Base-by-base conservation (phyloP, 2,113 vertebrate species). In the Onychostoma macrolepis region DNA sequence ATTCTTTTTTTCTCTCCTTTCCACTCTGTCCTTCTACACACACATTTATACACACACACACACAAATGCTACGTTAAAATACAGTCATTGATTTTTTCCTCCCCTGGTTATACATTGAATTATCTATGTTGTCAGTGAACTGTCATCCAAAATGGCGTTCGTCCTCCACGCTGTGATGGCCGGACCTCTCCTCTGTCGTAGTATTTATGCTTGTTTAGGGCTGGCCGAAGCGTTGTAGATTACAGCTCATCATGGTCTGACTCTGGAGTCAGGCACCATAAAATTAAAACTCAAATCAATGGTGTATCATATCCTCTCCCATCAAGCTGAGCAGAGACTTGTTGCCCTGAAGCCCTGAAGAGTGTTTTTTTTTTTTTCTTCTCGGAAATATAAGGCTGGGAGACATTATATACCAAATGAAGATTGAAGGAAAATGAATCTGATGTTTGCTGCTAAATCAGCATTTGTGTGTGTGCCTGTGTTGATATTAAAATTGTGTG, bases 211-310 rank as follows among this genome's bases (percentile, higher is more conserved):
- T 88, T 83, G 91, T 91, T 93, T 93, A 94, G 92, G 86, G 90
- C 89, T 90, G 92, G 92, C 87, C 87, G 84, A 93, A 91, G 87
- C 86, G 56, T 77, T 90, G 93, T 94, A 93, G 94, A 93, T 95
- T 94, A 92, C 91, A 93, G 89, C 80, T 89, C 91, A 90, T 93
- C 91, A 90, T 88, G 72, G 63, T 88, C 90, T 88, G 90, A 93
- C 93, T 94, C 86, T 91, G 91, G 91, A 95, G 92, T 90, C 94
- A 94, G 91, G 90, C 90, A 94, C 94, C 94, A 95, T 94, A 94
- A 95, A 94, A 94, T 95, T 93, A 94, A 93, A 95, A 91, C 85
- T 56, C 91, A 89, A 92, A 94, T 95, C 93, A 94, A 94, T 94
- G 94, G 87, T 33, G 88, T 94, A 92, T 94, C 94, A 93, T 94